A percentile compares a stretch with the other conserved stretches of the same genome.
Conservation (phyloP, 2,888 invertebrate species). For the Timema cristinae region DNA sequence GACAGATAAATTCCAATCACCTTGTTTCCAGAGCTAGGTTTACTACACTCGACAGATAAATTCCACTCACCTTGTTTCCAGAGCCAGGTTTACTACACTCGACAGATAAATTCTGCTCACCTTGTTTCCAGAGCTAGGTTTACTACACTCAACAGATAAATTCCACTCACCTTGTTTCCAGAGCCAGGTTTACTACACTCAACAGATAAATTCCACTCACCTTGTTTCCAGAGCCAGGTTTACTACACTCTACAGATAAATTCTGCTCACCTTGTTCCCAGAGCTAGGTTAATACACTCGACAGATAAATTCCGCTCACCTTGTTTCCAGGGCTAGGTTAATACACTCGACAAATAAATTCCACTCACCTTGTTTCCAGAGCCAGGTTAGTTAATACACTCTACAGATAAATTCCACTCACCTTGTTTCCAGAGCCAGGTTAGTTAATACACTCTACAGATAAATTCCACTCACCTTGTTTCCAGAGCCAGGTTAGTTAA, state of each 20-base stretch:
- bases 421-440: constrained; percentile 99
- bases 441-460: too few species aligned
- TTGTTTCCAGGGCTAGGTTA: constrained; percentile 94
- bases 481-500: too few species aligned
- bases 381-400: neutral
- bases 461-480: constrained; percentile 94
- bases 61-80: too few species aligned
- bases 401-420: constrained; percentile 36
- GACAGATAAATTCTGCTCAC: too few species aligned
- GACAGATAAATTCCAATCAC: too few species aligned
- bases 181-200: neutral
- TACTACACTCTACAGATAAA: too few species aligned
- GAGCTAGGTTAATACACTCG: neutral
- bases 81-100: too few species aligned
- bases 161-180: neutral
- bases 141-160: too few species aligned
- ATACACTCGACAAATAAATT: neutral
- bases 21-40: too few species aligned
- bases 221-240: constrained; percentile 95
- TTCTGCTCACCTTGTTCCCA: constrained; percentile 82
- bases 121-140: too few species aligned
- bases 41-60: too few species aligned
- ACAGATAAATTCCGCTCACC: constrained; percentile 51
- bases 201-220: constrained; percentile 44
- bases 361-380: neutral